A percentile compares a stretch with the other conserved stretches of the same genome.
Evolutionary conservation across 2,888 invertebrate species (phyloP).

Genomic region (Rhagonycha lutea): DNA sequence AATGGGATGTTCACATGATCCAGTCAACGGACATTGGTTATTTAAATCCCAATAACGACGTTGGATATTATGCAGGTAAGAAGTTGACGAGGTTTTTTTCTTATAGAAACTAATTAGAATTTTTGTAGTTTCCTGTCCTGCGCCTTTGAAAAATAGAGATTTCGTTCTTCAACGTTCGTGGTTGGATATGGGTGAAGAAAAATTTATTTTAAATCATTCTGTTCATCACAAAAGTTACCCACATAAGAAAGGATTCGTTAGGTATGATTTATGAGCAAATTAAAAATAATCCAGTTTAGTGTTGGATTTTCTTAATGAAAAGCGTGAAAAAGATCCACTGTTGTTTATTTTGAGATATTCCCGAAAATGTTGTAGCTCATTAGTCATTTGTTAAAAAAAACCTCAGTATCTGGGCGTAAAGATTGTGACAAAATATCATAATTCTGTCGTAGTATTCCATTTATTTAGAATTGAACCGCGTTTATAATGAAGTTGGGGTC

Average conservation of each 20-base stretch:
- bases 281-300: too few species aligned
- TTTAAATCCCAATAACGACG: conserved; percentile 90
- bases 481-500: too few species aligned
- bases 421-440: too few species aligned
- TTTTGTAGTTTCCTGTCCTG: conserved; percentile 78
- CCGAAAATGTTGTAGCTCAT: too few species aligned
- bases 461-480: too few species aligned
- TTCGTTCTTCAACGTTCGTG: conserved; percentile 91
- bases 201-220: conserved; percentile 88
- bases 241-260: conserved; percentile 79
- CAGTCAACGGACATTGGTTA: conserved; percentile 85
- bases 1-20: conserved; percentile 91
- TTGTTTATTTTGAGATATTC: too few species aligned
- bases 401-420: too few species aligned
- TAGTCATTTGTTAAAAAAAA: too few species aligned
- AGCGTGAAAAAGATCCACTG: too few species aligned
- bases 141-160: conserved; percentile 87
- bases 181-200: conserved; percentile 85
- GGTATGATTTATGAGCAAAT: conserved; percentile 51
- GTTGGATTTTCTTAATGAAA: too few species aligned
- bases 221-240: conserved; percentile 86
- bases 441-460: too few species aligned
- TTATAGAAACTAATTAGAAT: conserved; percentile 3
- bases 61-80: conserved; percentile 89
- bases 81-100: conserved; percentile 36